A percentile compares a stretch with the other conserved stretches of the same genome.
Conservation (phyloP, 2,888 invertebrate genomes). For the Colletes collaris region DNA sequence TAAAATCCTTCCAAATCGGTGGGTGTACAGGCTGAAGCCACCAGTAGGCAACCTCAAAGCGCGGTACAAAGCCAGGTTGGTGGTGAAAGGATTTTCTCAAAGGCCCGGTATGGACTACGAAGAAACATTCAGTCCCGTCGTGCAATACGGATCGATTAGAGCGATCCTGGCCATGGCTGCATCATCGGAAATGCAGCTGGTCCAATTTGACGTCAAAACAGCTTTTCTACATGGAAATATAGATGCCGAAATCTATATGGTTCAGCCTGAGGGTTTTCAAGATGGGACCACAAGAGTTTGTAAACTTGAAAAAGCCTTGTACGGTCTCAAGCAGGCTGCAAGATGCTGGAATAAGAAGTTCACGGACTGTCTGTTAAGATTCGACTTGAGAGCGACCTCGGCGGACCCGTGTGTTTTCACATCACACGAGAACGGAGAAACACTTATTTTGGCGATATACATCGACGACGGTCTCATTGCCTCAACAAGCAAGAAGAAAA, state of each 20-base stretch:
- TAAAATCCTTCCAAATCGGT: background rate
- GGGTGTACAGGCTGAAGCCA: background rate
- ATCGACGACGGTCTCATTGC: too few relatives aligned
- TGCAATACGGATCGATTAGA: background rate
- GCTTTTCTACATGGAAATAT: background rate
- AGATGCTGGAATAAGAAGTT: too few relatives aligned
- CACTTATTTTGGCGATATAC: too few relatives aligned
- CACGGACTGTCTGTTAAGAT: too few relatives aligned
- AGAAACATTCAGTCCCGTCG: conserved; percentile 6
- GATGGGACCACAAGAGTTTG: background rate
- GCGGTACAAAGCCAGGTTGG: background rate
- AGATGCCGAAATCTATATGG: background rate
- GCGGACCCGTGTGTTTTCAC: too few relatives aligned
- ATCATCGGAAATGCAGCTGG: background rate
- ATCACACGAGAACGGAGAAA: too few relatives aligned
- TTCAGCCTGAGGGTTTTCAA: background rate
- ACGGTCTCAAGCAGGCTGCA: too few relatives aligned
- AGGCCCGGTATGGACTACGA: background rate
- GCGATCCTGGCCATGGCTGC: background rate
- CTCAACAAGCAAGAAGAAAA: too few relatives aligned
- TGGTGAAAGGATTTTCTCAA: background rate
- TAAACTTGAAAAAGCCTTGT: background rate
- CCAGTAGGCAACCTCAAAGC: too few relatives aligned
- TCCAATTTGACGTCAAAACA: background rate
- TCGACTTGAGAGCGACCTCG: too few relatives aligned